Evolutionary conservation across 2,888 invertebrate species (phyloP), one percentile per base, ranked within the genome.

Genomic region (Drosophila sordidula): DNA sequence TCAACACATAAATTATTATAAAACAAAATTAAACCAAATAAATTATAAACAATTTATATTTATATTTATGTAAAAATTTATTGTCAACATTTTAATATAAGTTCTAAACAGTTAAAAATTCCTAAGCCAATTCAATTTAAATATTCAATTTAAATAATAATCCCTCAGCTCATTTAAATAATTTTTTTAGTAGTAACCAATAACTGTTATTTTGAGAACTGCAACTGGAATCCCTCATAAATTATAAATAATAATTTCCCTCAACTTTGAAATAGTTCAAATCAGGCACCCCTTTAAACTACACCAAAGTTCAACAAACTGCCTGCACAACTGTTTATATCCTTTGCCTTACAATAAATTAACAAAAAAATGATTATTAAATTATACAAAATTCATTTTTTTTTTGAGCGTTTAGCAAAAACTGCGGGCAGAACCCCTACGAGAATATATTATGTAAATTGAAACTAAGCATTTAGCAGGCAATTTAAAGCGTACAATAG

Each of bases 371-470:
- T 47, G 8, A 6, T 75, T 75, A 71, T 71, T 71, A 75, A 75
- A 68, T 75, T 63, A 75, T 67, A 46, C 32, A 39, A 44, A 69
- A 52, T 36, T 62, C 22, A 4, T 11, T 29, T 50, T 56, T 46
- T 52, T 54, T 45, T 26, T n/a, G 16, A 18, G 9, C 32, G 36
- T 55, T 18, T 5, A 4, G 1, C 39, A 16, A 26, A 26, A 66
- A 62, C 54, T 74, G 65, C 82, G 86, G 80, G 83, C 32, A 6
- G 70, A 77, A 84, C 83, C 87, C 82, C 57, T 69, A 55, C 34
- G 32, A 42, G 6, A 46, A 59, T 64, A 47, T 64, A 71, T 76
- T 83, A 87, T 87, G 83, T 77, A 83, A 87, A 83, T 83, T 79
- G 65, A 74, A 80, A 68, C 78, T 77, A 80, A 75, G 59, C 77